phyloP scores from a whole-genome alignment of 2,888 invertebrate species.

The Alloscopus bannaensis region DNA sequence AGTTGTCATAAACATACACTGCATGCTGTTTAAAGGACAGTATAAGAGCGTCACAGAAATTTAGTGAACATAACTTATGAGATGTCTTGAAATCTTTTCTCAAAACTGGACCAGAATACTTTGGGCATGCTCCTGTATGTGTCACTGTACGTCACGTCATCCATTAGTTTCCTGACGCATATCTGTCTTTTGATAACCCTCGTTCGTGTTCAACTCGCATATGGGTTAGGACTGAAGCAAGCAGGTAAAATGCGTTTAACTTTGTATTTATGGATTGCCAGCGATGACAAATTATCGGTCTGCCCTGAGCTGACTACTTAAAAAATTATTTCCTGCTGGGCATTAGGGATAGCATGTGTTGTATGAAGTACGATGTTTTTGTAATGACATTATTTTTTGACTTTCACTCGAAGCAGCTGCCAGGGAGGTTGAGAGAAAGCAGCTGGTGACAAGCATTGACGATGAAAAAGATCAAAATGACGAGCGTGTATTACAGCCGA shows the following conservation, averaged over 20 bases:
- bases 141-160: slow-evolving; percentile 30
- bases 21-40: no score
- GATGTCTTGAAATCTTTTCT: no score
- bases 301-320: no score
- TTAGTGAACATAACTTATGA: no score
- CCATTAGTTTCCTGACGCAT: slow-evolving; percentile 45
- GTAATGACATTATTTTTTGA: neutral
- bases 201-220: slow-evolving; percentile 55
- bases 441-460: slow-evolving; percentile 27
- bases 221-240: slow-evolving; percentile 64
- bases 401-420: slow-evolving; percentile 46
- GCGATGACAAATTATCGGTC: neutral
- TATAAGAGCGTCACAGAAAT: no score
- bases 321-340: no score
- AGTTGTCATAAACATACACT: no score
- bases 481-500: no score
- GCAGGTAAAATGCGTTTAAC: slow-evolving; percentile 51
- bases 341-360: no score
- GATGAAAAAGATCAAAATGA: neutral
- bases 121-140: slow-evolving; percentile 51
- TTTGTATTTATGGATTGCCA: neutral
- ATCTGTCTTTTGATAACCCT: slow-evolving; percentile 37
- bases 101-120: slow-evolving; percentile 24
- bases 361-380: neutral
- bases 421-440: slow-evolving; percentile 48